Evolutionary conservation across 2,888 invertebrate genomes (phyloP), one percentile per base, ranked within the genome.

Genomic region (Catocala sponsa): DNA sequence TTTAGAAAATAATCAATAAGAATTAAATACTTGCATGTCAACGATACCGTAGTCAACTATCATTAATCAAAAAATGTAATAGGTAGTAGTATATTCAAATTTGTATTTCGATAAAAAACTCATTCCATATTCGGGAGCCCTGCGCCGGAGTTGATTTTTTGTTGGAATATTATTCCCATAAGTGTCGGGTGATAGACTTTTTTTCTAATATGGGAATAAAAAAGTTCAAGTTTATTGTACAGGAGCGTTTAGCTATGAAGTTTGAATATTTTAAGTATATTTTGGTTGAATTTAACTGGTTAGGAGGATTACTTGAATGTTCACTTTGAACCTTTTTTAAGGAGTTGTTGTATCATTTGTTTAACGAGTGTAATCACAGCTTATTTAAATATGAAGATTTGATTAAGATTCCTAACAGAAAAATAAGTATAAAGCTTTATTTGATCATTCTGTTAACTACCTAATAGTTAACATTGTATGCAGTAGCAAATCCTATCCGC

Each of bases 21-120:
- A 80, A 72, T 90, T 88, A 88, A 86, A 86, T 85, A 84, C 76
- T 76, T 73, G 72, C 72, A 67, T 83, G 86, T 89, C 90, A 88
- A 81, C 88, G 82, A 74, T 63, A 75, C 43, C 47, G 60, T 56
- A 4, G 55, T 55, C 48, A 15, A 47, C 51, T 50, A 67, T 60
- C 78, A 75, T 75, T 77, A 65, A 75, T 75, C 78, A 75, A 63
- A 25, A n/a, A 2, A 49, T 63, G 57, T 66, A 67, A 67, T 69
- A n/a, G n/a, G n/a, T n/a, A 62, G 63, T 11, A 74, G 61, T 65
- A 63, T 85, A 89, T 88, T 87, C 79, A 82, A 78, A 68, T 78
- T 74, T 68, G 59, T 67, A 62, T 56, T 73, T 64, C 59, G 57
- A 57, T 67, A 66, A 83, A 84, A 83, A 81, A 75, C 60, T 74